Evolutionary conservation across 2,888 invertebrate genomes (phyloP), one percentile per base, ranked within the genome.

Genomic region (Drosophila prolongata): DNA sequence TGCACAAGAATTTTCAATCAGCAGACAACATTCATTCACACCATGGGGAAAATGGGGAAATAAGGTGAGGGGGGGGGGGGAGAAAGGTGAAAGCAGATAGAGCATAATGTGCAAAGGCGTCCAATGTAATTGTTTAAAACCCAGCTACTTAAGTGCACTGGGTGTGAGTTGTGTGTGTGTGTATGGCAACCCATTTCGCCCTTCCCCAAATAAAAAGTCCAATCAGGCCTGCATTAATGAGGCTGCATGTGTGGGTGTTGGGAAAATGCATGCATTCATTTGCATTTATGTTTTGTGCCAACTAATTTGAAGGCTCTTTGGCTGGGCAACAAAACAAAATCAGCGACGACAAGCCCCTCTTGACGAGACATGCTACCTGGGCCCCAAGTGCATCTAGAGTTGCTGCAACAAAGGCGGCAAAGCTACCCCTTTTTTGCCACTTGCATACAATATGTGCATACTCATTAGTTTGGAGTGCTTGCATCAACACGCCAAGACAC

Each of bases 401-500:
- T 76, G 76, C 58, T 72, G 68, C 80, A 83, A 83, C 82, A 82
- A 86, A 78, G 78, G 72, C 65, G 47, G 40, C 62, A 71, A 64
- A 53, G 61, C 56, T 61, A 62, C 73, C 38, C 46, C 56, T 19
- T 35, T 50, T 35, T 52, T 58, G 35, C 27, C 80, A 76, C 68
- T 75, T 79, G 80, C 84, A 86, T 86, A 83, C 87, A 87, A 83
- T 87, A 88, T 85, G 89, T 71, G 71, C 87, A 87, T 82, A 86
- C 90, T 89, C 89, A 90, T 89, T 90, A 90, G 88, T 89, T 89
- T 89, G 84, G 90, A 89, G 90, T 90, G 88, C 84, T 81, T 89
- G 76, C 84, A 79, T 86, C 81, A 90, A 89, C 90, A 87, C 53
- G 49, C 72, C 68, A 72, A 77, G 77, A 79, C 70, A 55, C 42